phyloP scores from a whole-genome alignment of 1,140 invertebrate species.

The Phocides pigmalion region DNA sequence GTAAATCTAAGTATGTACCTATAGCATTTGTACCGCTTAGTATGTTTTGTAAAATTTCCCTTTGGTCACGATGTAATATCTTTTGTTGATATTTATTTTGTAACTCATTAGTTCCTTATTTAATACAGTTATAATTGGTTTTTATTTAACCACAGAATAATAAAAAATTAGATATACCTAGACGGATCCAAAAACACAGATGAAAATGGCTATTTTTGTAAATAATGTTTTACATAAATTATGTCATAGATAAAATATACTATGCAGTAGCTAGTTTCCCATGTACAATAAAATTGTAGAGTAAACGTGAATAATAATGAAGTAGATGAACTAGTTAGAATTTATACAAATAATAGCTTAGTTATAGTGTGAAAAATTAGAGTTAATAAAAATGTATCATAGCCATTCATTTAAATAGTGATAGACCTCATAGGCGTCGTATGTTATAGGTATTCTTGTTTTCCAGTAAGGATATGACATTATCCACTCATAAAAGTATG shows the following conservation, averaged over 20 bases:
- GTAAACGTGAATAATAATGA: slow-evolving; percentile 61
- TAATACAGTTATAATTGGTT: slow-evolving; percentile 48
- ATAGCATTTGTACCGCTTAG: slow-evolving; percentile 15
- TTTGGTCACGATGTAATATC: slow-evolving; percentile 21
- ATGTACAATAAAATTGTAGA: slow-evolving; percentile 83
- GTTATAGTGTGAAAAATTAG: slow-evolving; percentile 71
- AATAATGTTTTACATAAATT: slow-evolving; percentile 81
- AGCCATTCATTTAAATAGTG: slow-evolving; percentile 63
- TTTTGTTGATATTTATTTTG: slow-evolving; percentile 36
- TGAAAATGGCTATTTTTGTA: slow-evolving; percentile 81
- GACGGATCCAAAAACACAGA: slow-evolving; percentile 67
- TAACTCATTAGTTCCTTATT: slow-evolving; percentile 67
- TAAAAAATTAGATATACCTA: slow-evolving; percentile 57
- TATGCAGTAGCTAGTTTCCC: slow-evolving; percentile 79
- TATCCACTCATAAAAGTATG: slow-evolving; percentile 22
- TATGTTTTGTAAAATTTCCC: background rate
- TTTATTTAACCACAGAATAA: slow-evolving; percentile 56
- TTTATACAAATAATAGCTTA: slow-evolving; percentile 80
- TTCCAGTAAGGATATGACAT: slow-evolving; percentile 49
- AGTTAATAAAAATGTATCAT: slow-evolving; percentile 69
- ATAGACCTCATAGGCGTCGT: slow-evolving; percentile 66
- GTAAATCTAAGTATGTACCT: slow-evolving; percentile 2
- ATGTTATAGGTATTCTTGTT: slow-evolving; percentile 54
- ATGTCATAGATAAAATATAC: slow-evolving; percentile 76
- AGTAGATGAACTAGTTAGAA: slow-evolving; percentile 76